phyloP scores from a whole-genome alignment of 2,113 vertebrate species.

The Nanger granti region DNA sequence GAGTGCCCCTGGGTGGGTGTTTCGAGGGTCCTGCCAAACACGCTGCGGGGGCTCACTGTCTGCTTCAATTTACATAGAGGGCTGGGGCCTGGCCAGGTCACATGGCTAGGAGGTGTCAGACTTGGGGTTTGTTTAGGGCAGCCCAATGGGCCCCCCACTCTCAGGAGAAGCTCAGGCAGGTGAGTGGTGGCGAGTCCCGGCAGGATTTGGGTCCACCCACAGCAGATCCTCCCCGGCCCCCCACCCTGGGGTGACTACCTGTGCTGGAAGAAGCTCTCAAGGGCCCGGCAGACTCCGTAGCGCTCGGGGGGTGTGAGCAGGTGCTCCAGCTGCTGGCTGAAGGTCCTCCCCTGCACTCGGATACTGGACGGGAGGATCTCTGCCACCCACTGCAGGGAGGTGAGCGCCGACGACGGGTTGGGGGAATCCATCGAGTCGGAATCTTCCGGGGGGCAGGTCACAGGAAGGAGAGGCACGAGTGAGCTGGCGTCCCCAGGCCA shows the following conservation, averaged over 20 bases:
- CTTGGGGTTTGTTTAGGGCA: neutral
- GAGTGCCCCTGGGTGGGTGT: neutral
- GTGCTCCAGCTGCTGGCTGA: constrained; percentile 97
- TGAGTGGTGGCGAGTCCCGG: neutral
- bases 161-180: neutral
- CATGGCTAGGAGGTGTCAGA: neutral
- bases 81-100: neutral
- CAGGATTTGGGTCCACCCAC: neutral
- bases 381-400: constrained; percentile 97
- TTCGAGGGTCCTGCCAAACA: neutral
- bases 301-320: constrained; percentile 93
- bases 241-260: constrained; percentile 79
- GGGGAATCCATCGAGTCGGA: constrained; percentile 84
- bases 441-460: constrained; percentile 73
- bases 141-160: neutral
- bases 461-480: neutral
- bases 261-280: constrained; percentile 99
- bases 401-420: constrained; percentile 88
- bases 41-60: accelerated
- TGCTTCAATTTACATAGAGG: neutral
- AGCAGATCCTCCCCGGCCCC: neutral
- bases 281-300: constrained; percentile 90
- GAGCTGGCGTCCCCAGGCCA: neutral
- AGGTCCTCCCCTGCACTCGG: constrained; percentile 94
- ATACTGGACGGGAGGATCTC: constrained; percentile 98